Percentiles rank a stretch among this genome's conserved stretches.
Conservation (phyloP, 2,888 invertebrate species). For the Eupithecia dodoneata region DNA sequence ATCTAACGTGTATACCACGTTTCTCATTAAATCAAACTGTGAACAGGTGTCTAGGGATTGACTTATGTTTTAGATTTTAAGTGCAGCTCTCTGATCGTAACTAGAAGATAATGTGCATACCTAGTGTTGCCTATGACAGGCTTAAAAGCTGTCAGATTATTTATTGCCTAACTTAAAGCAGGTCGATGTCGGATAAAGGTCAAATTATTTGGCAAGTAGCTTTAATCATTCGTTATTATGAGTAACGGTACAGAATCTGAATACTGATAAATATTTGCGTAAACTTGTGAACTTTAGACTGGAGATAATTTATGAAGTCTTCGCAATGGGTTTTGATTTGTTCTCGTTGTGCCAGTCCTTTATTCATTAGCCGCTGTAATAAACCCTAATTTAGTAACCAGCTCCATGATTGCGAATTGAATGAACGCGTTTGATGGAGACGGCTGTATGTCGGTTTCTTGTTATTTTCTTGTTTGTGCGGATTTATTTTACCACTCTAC, state of each 20-base stretch:
- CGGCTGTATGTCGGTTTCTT: slow-evolving; percentile 18
- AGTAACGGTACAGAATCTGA: slow-evolving; percentile 1
- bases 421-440: slow-evolving; percentile 26
- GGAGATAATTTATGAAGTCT: slow-evolving; percentile 3
- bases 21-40: slow-evolving; percentile 25
- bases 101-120: not conserved
- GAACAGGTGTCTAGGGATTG: slow-evolving; percentile 25
- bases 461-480: slow-evolving; percentile 7
- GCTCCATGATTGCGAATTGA: slow-evolving; percentile 35
- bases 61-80: slow-evolving; percentile 23
- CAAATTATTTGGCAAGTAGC: slow-evolving; percentile 11
- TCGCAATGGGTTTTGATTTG: slow-evolving; percentile 14
- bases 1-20: slow-evolving; percentile 16
- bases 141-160: slow-evolving; percentile 13
- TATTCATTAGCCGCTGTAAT: slow-evolving; percentile 38
- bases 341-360: slow-evolving; percentile 29
- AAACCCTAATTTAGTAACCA: slow-evolving; percentile 39
- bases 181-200: slow-evolving; percentile 1
- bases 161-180: not conserved
- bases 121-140: slow-evolving; percentile 10
- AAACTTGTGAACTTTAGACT: slow-evolving; percentile 1
- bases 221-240: slow-evolving; percentile 4
- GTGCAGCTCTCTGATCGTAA: slow-evolving; percentile 7
- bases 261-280: slow-evolving; percentile 10
- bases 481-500: not conserved